These are phyloP conservation scores for Drosophila sp. DNA, from an alignment of 1,140 invertebrate genomes.

Conservation along the genomic window DNA sequence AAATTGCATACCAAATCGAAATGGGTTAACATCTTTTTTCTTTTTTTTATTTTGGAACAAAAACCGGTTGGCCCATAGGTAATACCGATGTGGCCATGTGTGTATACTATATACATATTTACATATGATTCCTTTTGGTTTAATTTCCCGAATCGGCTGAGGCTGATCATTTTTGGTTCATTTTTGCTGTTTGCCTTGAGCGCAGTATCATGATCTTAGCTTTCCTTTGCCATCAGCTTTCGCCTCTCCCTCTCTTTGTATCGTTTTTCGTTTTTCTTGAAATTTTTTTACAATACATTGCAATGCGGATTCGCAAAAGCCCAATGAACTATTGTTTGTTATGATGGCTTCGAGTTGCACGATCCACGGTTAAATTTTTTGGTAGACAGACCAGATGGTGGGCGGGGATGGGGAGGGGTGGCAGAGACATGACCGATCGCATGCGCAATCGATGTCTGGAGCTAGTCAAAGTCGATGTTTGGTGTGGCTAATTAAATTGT, in stretches of 20 bases:
- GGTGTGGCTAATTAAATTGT: conserved; percentile 70
- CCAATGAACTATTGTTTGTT: conserved; percentile 77
- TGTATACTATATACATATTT: not conserved
- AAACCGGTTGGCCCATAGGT: conserved; percentile 55
- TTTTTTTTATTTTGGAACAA: not conserved
- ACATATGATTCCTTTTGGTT: conserved; percentile 53
- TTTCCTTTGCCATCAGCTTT: conserved; percentile 9
- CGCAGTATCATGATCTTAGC: conserved; percentile 12
- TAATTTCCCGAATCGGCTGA: conserved; percentile 33
- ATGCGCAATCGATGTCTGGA: conserved; percentile 41
- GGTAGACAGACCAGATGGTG: not conserved
- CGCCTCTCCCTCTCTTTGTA: conserved; percentile 1
- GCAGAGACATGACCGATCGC: conserved; percentile 45
- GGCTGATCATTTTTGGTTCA: conserved; percentile 22
- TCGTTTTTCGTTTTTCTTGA: conserved; percentile 4
- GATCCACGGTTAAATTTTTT: conserved; percentile 19
- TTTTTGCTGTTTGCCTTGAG: conserved; percentile 71
- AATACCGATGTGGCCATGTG: not conserved
- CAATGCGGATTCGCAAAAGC: conserved; percentile 78
- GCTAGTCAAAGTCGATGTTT: conserved; percentile 3
- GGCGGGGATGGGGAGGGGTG: not conserved
- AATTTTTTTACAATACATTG: conserved; percentile 38
- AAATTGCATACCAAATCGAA: conserved; percentile 58
- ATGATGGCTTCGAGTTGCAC: conserved; percentile 38
- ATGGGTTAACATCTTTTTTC: conserved; percentile 76